Evolutionary conservation across 1,140 invertebrate species (phyloP).

Genomic region (Leptinotarsa lineolata): DNA sequence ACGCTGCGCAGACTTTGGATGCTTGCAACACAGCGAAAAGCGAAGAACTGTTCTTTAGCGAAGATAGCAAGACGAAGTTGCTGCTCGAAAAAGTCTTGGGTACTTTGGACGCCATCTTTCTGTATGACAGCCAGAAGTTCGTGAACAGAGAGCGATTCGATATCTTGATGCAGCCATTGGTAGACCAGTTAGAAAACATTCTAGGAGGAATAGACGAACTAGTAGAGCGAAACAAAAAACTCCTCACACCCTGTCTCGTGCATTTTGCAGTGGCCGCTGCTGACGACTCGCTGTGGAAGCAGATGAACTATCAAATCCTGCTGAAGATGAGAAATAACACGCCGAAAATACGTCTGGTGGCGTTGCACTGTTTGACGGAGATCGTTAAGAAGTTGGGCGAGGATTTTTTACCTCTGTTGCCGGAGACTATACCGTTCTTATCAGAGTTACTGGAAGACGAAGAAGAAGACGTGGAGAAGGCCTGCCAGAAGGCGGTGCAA

Average conservation of each 20-base stretch:
- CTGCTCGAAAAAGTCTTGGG: conserved; percentile 72
- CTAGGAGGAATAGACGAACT: conserved; percentile 66
- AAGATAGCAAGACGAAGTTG: conserved; percentile 61
- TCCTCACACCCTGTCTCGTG: conserved; percentile 77
- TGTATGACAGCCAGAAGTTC: conserved; percentile 81
- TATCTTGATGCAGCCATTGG: conserved; percentile 79
- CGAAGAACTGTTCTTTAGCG: conserved; percentile 58
- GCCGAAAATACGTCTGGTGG: conserved; percentile 64
- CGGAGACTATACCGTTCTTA: conserved; percentile 83
- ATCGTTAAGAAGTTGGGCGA: conserved; percentile 78
- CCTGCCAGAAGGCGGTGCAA: conserved; percentile 72
- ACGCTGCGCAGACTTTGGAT: conserved; percentile 73
- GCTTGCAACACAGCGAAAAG: conserved; percentile 62
- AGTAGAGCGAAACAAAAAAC: conserved; percentile 63
- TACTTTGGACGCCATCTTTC: conserved; percentile 74
- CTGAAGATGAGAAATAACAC: conserved; percentile 82
- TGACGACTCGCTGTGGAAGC: conserved; percentile 87
- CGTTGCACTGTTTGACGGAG: conserved; percentile 68
- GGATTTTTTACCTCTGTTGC: conserved; percentile 78
- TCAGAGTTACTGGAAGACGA: conserved; percentile 85
- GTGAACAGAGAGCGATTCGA: conserved; percentile 84
- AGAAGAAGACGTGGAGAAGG: conserved; percentile 74
- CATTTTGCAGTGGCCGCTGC: conserved; percentile 79
- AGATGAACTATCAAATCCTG: conserved; percentile 85
- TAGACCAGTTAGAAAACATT: conserved; percentile 87